Conservation (phyloP, 2,888 invertebrate species). For the Xylota segnis region DNA sequence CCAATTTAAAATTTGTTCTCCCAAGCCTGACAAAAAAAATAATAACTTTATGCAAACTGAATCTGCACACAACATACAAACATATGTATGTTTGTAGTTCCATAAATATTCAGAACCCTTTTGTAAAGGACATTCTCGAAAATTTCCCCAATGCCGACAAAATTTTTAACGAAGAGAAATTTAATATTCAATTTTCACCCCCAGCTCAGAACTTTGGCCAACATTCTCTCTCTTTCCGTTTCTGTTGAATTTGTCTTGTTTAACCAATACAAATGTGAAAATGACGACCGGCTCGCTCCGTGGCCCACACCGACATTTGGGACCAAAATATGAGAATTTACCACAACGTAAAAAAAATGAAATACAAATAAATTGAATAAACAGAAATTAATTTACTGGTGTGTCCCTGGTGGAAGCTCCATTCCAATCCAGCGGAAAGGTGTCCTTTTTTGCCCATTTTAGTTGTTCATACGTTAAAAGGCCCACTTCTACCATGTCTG, state of each 20-base stretch:
- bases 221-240: not conserved
- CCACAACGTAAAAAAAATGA: constrained; percentile 2
- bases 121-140: not conserved
- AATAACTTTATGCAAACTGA: constrained; percentile 1
- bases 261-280: not conserved
- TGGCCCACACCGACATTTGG: not conserved
- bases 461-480: not conserved
- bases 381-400: constrained; percentile 50
- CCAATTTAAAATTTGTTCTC: not conserved
- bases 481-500: constrained; percentile 16
- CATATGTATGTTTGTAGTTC: not conserved
- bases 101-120: not conserved
- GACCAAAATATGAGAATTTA: constrained; percentile 13
- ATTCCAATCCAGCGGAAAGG: not conserved
- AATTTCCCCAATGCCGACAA: not conserved
- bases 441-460: constrained; percentile 15
- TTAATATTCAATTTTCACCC: constrained; percentile 33
- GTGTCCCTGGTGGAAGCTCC: constrained; percentile 15
- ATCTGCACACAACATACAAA: not conserved
- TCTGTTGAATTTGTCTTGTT: not conserved
- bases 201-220: constrained; percentile 9
- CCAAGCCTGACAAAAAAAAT: not conserved
- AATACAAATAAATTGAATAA: constrained; percentile 50
- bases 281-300: not conserved
- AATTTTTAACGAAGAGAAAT: constrained; percentile 24